Percentiles rank a stretch among this genome's conserved stretches.
These are phyloP conservation scores for Leptinotarsa undecemlineata DNA, from an alignment of 1,140 invertebrate genomes.

Conservation along the genomic window DNA sequence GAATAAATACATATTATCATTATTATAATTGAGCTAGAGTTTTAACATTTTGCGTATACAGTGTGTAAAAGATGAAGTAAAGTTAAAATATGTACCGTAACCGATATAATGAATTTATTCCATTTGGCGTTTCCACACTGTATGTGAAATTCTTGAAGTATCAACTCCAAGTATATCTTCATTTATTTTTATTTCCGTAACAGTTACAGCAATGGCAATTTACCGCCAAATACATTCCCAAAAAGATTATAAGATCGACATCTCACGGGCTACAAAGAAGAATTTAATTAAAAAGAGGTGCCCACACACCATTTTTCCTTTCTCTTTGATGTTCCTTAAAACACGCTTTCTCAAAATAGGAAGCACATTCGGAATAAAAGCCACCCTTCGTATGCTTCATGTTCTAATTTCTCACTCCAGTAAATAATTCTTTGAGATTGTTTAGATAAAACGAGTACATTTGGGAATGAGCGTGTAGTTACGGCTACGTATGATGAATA, in stretches of 20 bases:
- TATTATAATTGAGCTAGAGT: no score
- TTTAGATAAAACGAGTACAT: constrained; percentile 19
- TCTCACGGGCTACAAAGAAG: neutral
- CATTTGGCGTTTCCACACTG: no score
- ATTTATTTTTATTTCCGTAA: no score
- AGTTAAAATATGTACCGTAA: no score
- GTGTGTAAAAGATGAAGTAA: no score
- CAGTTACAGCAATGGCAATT: no score
- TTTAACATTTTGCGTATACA: no score
- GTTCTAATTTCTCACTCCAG: constrained; percentile 23
- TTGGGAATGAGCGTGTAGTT: constrained; percentile 7
- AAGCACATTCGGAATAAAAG: constrained; percentile 21
- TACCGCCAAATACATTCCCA: no score
- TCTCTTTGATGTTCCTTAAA: constrained; percentile 17
- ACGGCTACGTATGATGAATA: constrained; percentile 3
- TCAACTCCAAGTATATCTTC: no score
- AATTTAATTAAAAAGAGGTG: constrained; percentile 13
- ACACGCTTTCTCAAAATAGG: constrained; percentile 18
- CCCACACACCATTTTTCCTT: neutral
- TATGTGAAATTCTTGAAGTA: no score
- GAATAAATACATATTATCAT: no score
- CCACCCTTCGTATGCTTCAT: constrained; percentile 9
- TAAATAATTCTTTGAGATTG: constrained; percentile 27
- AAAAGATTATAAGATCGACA: neutral
- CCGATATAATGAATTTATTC: no score